phyloP scores from a whole-genome alignment of 2,888 invertebrate species.

The Mellilla xanthometata region DNA sequence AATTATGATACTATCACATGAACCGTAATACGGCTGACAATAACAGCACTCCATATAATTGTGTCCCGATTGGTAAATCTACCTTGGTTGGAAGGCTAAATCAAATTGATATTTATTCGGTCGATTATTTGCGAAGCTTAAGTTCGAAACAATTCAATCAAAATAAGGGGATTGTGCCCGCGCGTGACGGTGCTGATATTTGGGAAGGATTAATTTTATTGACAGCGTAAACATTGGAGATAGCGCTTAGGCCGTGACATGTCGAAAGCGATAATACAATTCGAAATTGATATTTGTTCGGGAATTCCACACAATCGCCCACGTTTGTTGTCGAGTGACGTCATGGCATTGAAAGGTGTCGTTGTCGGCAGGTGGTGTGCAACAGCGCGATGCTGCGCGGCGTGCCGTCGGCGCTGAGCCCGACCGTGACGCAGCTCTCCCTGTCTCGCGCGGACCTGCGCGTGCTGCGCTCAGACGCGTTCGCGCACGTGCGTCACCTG shows the following conservation, averaged over 20 bases:
- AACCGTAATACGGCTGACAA: neutral
- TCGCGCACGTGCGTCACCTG: conserved; percentile 89
- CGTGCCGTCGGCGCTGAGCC: conserved; percentile 90
- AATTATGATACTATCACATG: neutral
- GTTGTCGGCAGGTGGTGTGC: conserved; percentile 88
- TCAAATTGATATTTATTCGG: conserved; percentile 66
- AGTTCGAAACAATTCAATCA: conserved; percentile 73
- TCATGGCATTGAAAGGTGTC: no score
- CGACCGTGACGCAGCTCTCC: conserved; percentile 92
- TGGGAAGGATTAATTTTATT: conserved; percentile 70
- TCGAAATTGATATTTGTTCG: conserved; percentile 35
- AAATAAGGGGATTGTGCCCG: conserved; percentile 56
- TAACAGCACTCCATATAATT: conserved; percentile 13
- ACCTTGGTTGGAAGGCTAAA: conserved; percentile 33
- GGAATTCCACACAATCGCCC: conserved; percentile 32
- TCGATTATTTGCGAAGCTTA: conserved; percentile 66
- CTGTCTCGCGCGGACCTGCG: conserved; percentile 93
- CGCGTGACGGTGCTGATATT: conserved; percentile 54
- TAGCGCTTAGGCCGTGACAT: conserved; percentile 52
- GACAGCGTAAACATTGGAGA: conserved; percentile 58
- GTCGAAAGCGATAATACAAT: conserved; percentile 42
- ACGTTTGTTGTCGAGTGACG: neutral
- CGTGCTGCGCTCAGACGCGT: conserved; percentile 91
- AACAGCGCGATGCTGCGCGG: conserved; percentile 92
- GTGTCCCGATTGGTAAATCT: conserved; percentile 3